Evolutionary conservation across 1,140 invertebrate species (phyloP).

Genomic region (Trichonephila clavata): DNA sequence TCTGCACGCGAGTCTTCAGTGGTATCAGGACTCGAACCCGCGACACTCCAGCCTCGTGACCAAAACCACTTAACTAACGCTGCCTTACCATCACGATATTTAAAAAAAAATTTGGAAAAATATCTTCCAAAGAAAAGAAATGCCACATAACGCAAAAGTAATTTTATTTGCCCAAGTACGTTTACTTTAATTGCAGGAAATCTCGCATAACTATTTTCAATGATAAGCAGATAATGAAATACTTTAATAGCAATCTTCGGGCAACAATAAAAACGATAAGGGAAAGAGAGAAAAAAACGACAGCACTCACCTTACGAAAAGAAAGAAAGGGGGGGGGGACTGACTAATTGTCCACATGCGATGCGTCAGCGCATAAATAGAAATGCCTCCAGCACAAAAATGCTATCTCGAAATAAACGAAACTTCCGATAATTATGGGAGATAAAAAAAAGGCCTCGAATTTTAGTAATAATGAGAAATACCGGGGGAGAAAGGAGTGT

Average conservation of each 20-base stretch:
- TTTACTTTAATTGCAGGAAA: neutral
- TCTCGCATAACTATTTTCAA: neutral
- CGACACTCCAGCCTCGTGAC: too few relatives aligned
- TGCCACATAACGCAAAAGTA: too few relatives aligned
- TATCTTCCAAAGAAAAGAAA: too few relatives aligned
- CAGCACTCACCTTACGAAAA: neutral
- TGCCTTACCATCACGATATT: too few relatives aligned
- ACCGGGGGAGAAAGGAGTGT: neutral
- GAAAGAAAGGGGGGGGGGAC: neutral
- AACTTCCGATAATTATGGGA: neutral
- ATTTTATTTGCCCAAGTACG: too few relatives aligned
- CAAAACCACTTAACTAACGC: too few relatives aligned
- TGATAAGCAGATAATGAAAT: neutral
- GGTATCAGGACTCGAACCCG: too few relatives aligned
- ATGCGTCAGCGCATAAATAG: neutral
- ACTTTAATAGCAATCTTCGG: neutral
- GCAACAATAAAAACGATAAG: neutral
- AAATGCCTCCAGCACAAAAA: slow-evolving; percentile 11
- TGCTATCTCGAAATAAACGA: neutral
- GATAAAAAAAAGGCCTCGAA: neutral
- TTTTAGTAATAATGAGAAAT: neutral
- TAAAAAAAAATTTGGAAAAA: too few relatives aligned
- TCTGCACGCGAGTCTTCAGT: too few relatives aligned
- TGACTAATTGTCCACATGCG: neutral
- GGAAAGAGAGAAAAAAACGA: too few relatives aligned